Evolutionary conservation across 2,888 invertebrate species (phyloP).

Genomic region (Argyresthia albistria): DNA sequence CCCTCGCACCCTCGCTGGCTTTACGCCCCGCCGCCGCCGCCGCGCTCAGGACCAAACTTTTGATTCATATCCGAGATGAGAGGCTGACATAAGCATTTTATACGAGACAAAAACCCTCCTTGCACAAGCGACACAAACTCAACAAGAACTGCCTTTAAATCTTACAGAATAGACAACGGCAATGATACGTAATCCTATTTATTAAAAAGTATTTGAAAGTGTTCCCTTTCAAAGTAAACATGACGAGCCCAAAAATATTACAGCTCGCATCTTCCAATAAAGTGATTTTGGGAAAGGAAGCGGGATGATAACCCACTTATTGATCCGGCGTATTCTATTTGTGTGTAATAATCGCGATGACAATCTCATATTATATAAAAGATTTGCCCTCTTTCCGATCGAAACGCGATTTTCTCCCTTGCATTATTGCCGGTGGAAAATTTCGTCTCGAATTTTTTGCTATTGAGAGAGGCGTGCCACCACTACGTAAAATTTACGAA

Average conservation of each 20-base stretch:
- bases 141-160: too few species aligned
- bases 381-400: constrained; percentile 70
- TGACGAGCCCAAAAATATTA: constrained; percentile 9
- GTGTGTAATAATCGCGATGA: constrained; percentile 73
- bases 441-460: constrained; percentile 56
- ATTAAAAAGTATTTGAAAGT: constrained; percentile 21
- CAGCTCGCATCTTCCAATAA: constrained; percentile 55
- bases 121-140: constrained; percentile 3
- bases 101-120: too few species aligned
- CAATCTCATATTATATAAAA: constrained; percentile 73
- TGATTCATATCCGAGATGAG: constrained; percentile 34
- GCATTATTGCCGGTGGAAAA: constrained; percentile 50
- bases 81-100: constrained; percentile 7
- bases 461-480: constrained; percentile 54
- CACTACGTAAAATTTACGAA: constrained; percentile 53
- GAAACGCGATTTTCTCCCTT: constrained; percentile 70
- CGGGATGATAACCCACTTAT: constrained; percentile 69
- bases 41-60: constrained; percentile 48
- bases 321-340: constrained; percentile 71
- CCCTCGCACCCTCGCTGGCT: too few species aligned
- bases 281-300: constrained; percentile 63
- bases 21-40: too few species aligned
- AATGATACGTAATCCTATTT: constrained; percentile 15
- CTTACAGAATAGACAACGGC: constrained; percentile 13
- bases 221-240: constrained; percentile 14